Evolutionary conservation across 2,797 vertebrate species (phyloP), one percentile per base, ranked within the genome.

Genomic region (Uromys caudimaculatus): DNA sequence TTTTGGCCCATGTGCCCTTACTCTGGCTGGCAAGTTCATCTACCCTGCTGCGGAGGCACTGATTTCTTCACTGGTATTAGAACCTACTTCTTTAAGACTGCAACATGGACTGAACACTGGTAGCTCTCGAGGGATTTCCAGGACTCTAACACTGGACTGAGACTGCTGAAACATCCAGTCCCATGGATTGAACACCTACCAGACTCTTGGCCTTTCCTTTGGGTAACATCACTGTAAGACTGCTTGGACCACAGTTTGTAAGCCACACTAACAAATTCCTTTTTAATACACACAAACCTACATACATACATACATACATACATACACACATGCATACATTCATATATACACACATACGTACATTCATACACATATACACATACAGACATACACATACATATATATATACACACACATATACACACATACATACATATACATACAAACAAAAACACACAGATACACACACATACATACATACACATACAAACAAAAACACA

Each of bases 391-490:
- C 8, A 79, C 0, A 29, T 1, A 75, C 6, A 47, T 1, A 76
- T 0, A 27, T 1, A 47, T 3, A 76, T 0, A 47, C 0, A 14
- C 23, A 44, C 6, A 27, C 0, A 47, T 1, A 44, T 1, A 44
- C 3, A 47, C 5, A 47, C 6, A 27, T 23, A 75, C 3, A 47
- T 12, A 73, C 0, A 41, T 21, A 41, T 1, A 73, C 2, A 73
- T 1, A 35, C 23, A 50, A 8, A 7, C 3, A 77, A 0, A 50
- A 9, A 52, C 2, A n/a, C 32, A 77, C 17, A 35, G 2, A 52
- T 9, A 35, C 17, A 50, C 13, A 64, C 1, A 64, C 10, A 62
- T 1, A 29, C 60, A 29, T 12, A 29, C 4, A 64, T 7, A 62
- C 10, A 62, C 7, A 29, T 1, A 27, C 9, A 38, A 0, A 17